Evolutionary conservation across 2,113 vertebrate genomes (phyloP).

Genomic region (Heliornis fulica): DNA sequence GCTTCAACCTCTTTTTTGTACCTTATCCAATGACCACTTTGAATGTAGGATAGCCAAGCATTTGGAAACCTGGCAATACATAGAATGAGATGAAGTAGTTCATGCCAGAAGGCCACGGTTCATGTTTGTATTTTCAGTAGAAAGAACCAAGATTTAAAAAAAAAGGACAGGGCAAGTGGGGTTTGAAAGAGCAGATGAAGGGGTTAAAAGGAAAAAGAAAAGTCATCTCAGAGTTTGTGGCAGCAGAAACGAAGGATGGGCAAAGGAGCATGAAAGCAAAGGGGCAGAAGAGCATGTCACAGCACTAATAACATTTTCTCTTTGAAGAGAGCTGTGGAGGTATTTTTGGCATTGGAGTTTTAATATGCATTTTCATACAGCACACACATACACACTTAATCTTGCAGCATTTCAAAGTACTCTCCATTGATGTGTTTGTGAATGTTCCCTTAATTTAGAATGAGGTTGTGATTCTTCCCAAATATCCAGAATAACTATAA

Average conservation of each 20-base stretch:
- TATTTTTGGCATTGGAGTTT: slow-evolving; percentile 36
- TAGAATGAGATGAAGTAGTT: not conserved
- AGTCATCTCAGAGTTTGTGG: not conserved
- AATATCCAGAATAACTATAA: not conserved
- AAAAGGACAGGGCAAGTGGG: not conserved
- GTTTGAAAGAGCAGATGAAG: not conserved
- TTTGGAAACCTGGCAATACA: not conserved
- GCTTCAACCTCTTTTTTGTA: not conserved
- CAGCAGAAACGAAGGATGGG: not conserved
- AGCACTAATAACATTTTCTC: slow-evolving; percentile 28
- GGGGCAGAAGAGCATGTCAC: not conserved
- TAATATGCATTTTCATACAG: slow-evolving; percentile 1
- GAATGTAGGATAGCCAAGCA: not conserved
- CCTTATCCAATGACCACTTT: not conserved
- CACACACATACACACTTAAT: not conserved
- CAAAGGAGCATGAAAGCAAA: slow-evolving; percentile 19
- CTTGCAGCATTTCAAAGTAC: not conserved
- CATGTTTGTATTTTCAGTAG: not conserved
- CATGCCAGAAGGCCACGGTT: not conserved
- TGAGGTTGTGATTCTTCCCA: not conserved
- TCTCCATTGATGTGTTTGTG: not conserved
- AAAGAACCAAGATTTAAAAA: not conserved
- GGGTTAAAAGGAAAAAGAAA: slow-evolving; percentile 17
- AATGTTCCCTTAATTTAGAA: not conserved
- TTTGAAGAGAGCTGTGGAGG: slow-evolving; percentile 32